phyloP scores from a whole-genome alignment of 2,888 invertebrate genomes.

The Timandra comae region DNA sequence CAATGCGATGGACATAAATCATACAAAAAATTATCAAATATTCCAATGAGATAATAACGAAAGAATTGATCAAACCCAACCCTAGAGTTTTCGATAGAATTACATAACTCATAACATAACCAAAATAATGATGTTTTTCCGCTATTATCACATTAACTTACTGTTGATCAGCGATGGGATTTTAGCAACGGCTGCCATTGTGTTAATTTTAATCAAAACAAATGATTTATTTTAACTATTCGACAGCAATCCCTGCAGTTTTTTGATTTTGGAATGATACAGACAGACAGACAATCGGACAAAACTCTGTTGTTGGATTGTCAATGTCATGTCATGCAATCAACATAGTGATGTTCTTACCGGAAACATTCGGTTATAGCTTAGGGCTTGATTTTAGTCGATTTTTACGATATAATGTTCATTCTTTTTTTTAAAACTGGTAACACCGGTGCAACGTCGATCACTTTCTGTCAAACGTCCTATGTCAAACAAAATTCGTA shows the following conservation, averaged over 20 bases:
- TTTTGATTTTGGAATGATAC: constrained; percentile 42
- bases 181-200: constrained; percentile 66
- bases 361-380: too few species aligned
- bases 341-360: too few species aligned
- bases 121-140: constrained; percentile 16
- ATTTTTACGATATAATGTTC: too few species aligned
- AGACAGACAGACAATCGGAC: constrained; percentile 12
- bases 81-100: constrained; percentile 28
- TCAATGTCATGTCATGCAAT: constrained; percentile 18
- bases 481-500: constrained; percentile 22
- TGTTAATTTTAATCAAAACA: constrained; percentile 43
- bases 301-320: constrained; percentile 3
- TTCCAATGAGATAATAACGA: too few species aligned
- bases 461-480: constrained; percentile 45
- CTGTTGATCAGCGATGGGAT: constrained; percentile 53
- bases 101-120: constrained; percentile 48
- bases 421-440: too few species aligned
- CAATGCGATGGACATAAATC: too few species aligned
- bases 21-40: too few species aligned
- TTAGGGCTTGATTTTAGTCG: too few species aligned
- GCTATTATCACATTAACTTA: constrained; percentile 41
- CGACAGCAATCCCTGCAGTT: constrained; percentile 20
- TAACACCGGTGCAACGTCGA: constrained; percentile 53
- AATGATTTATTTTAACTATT: constrained; percentile 28
- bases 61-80: too few species aligned